Evolutionary conservation across 2,797 vertebrate species (phyloP), one percentile per base, ranked within the genome.

Genomic region (Megalops cyprinoides): DNA sequence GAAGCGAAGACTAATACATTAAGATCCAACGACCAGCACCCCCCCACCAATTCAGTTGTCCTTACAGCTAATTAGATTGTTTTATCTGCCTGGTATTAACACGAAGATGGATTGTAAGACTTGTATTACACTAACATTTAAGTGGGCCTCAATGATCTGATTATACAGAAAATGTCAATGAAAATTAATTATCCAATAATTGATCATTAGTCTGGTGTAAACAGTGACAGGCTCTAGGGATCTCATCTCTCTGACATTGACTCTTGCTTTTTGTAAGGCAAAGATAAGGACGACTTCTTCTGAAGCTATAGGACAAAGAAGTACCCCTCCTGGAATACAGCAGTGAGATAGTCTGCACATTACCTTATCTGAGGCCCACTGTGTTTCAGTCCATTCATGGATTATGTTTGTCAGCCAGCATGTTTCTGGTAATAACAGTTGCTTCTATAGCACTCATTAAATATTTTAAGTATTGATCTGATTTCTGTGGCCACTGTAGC

Each of bases 101-200:
- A 88, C n/a, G 82, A 88, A 85, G 88, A 92, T 91, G 84, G 84
- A 88, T 90, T 92, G 85, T 87, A 85, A 92, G 93, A 89, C 90
- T 92, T 81, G 87, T 88, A 91, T 91, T 91, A 90, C 91, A 89
- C 85, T 90, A 89, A 89, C 87, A 87, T 88, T 91, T 88, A 91
- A 92, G 86, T 90, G 87, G 85, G 85, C 87, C 87, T 81, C 88
- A 91, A 92, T 90, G 91, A 93, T 93, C 93, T 90, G 82, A 90
- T 94, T 90, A 86, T 89, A 89, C 88, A 90, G 91, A 86, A 90
- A 85, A 88, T 91, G 87, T 23, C 67, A 79, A 74, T 78, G 44
- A 82, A 73, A 74, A 74, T 62, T 74, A 82, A 74, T 74, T 74
- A 82, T 65, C 77, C 67, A 79, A 82, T 79, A 74, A 82, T 60